Percentiles rank a stretch among this genome's conserved stretches.
phyloP scores from a whole-genome alignment of 2,113 vertebrate genomes.

The Muscicapa adusta region DNA sequence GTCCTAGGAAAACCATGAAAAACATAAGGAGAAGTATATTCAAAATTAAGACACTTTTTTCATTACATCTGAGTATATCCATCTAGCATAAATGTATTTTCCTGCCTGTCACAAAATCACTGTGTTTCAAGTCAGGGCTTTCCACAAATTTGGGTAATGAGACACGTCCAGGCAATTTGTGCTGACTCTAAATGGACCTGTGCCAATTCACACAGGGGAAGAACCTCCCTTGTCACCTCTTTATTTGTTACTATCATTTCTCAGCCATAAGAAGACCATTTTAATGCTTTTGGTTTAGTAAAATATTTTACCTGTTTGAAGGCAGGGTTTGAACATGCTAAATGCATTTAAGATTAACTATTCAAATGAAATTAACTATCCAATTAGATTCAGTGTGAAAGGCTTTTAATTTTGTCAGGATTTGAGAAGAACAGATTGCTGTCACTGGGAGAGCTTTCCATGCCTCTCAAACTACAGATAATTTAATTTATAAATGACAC shows the following conservation, averaged over 20 bases:
- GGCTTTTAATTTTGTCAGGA: background rate
- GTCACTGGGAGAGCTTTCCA: background rate
- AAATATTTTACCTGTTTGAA: background rate
- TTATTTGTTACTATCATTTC: background rate
- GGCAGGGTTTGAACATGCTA: rapidly evolving
- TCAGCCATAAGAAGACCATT: background rate
- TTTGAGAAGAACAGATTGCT: background rate
- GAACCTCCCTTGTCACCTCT: background rate
- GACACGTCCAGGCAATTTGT: background rate
- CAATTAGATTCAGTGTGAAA: background rate
- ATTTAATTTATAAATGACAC: background rate
- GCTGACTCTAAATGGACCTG: background rate
- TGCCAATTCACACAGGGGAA: background rate
- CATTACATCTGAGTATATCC: background rate
- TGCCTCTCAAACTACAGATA: background rate
- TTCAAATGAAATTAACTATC: background rate
- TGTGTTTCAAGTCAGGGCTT: background rate
- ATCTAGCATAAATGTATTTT: rapidly evolving
- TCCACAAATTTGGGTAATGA: background rate
- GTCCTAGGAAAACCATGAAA: background rate
- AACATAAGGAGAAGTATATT: background rate
- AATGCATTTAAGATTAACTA: background rate
- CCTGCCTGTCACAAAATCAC: background rate
- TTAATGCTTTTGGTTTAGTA: background rate
- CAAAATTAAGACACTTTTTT: background rate